These are phyloP conservation scores for Endotricha flammealis DNA, from an alignment of 2,888 invertebrate genomes.

Conservation along the genomic window DNA sequence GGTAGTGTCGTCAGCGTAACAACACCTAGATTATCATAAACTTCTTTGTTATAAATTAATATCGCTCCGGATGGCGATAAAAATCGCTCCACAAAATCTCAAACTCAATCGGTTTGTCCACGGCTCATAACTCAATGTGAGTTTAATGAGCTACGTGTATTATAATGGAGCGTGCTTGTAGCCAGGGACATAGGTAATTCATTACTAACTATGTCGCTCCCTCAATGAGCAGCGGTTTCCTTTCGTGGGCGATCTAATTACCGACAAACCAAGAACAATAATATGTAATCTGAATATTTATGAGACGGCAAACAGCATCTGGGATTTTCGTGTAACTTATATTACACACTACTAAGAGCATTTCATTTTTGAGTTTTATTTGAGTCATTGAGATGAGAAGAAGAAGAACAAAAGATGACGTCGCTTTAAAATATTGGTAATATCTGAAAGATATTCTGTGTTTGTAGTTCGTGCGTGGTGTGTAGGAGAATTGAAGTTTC, in stretches of 20 bases:
- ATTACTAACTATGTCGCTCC: conserved; percentile 60
- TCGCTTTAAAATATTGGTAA: too few relatives aligned
- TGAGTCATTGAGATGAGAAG: too few relatives aligned
- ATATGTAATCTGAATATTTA: conserved; percentile 74
- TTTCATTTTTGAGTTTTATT: too few relatives aligned
- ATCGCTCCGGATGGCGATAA: too few relatives aligned
- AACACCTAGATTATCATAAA: too few relatives aligned
- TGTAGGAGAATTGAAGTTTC: too few relatives aligned
- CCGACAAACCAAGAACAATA: conserved; percentile 72
- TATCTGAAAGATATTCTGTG: too few relatives aligned
- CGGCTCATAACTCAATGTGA: conserved; percentile 32
- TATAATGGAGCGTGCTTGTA: conserved; percentile 31
- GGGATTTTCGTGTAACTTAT: conserved; percentile 64
- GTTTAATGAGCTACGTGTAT: conserved; percentile 49
- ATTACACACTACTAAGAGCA: too few relatives aligned
- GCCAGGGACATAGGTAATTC: conserved; percentile 47
- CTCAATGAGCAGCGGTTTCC: conserved; percentile 61
- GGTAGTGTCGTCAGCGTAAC: too few relatives aligned
- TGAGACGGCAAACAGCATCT: conserved; percentile 49
- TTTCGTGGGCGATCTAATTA: conserved; percentile 76
- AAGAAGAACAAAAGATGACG: too few relatives aligned
- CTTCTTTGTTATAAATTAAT: too few relatives aligned
- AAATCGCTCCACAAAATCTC: background rate
- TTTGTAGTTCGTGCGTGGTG: too few relatives aligned
- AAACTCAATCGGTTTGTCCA: conserved; percentile 17